These are phyloP conservation scores for Boulengeromyrus knoepffleri DNA, from an alignment of 2,113 vertebrate species.

Conservation along the genomic window DNA sequence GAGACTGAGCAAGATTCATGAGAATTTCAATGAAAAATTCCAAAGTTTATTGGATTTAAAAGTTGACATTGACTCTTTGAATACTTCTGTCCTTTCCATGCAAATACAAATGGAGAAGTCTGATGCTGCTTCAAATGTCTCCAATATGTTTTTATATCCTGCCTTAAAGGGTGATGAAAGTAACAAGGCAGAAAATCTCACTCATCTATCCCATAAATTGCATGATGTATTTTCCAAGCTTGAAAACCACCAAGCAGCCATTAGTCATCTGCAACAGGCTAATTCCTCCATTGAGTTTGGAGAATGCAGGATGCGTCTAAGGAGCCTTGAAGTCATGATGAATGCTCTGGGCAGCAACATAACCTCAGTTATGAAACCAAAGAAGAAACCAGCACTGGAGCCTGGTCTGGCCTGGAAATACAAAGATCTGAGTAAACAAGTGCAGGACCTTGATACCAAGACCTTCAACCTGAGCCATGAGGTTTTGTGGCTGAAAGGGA, in stretches of 20 bases:
- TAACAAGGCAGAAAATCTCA: conserved; percentile 31
- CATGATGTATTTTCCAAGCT: conserved; percentile 43
- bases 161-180: conserved; percentile 18
- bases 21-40: conserved; percentile 44
- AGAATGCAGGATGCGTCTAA: conserved; percentile 48
- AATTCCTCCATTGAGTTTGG: conserved; percentile 29
- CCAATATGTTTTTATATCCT: conserved; percentile 26
- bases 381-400: conserved; percentile 41
- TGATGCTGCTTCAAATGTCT: conserved; percentile 37
- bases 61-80: conserved; percentile 47
- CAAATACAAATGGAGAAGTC: conserved; percentile 36
- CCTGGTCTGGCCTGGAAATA: conserved; percentile 17
- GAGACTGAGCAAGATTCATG: conserved; percentile 33
- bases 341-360: conserved; percentile 45
- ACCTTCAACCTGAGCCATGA: conserved; percentile 47
- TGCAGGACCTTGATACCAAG: conserved; percentile 62
- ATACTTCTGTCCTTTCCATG: conserved; percentile 53
- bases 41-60: conserved; percentile 48
- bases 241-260: conserved; percentile 39
- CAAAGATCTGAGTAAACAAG: conserved; percentile 36
- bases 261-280: conserved; percentile 44
- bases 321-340: conserved; percentile 57
- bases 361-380: conserved; percentile 32
- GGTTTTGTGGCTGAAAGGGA: conserved; percentile 59
- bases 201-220: conserved; percentile 45